A percentile compares a stretch with the other conserved stretches of the same genome.
Conservation (phyloP, 2,888 invertebrate genomes). For the Oxycera nigricornis region DNA sequence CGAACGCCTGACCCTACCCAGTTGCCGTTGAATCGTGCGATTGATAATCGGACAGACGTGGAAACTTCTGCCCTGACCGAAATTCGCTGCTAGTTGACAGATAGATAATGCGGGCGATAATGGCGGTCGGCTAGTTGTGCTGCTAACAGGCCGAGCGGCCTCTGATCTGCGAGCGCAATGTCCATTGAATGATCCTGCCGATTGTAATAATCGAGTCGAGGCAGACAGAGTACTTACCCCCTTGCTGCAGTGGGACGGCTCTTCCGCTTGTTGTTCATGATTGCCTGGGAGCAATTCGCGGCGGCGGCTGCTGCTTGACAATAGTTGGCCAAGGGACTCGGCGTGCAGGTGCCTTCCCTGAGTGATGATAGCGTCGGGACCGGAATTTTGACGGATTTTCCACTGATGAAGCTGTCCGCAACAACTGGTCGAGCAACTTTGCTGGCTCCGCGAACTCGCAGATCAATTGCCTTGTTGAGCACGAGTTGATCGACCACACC, state of each 20-base stretch:
- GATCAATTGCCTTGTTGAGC: neutral
- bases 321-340: slow-evolving; percentile 47
- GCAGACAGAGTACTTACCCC: slow-evolving; percentile 59
- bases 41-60: neutral
- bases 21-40: neutral
- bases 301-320: neutral
- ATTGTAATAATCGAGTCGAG: neutral
- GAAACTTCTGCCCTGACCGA: neutral
- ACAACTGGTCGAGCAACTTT: neutral
- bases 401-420: slow-evolving; percentile 25
- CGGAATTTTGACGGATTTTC: slow-evolving; percentile 50
- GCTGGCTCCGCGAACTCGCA: neutral
- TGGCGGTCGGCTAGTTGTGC: slow-evolving; percentile 7
- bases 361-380: slow-evolving; percentile 48
- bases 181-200: neutral
- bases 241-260: slow-evolving; percentile 80
- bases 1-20: neutral
- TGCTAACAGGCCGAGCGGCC: neutral
- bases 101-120: slow-evolving; percentile 19
- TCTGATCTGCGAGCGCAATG: neutral
- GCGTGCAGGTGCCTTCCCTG: slow-evolving; percentile 48
- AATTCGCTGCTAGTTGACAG: neutral
- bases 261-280: slow-evolving; percentile 78
- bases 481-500: neutral
- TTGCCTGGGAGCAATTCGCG: neutral